Conservation (phyloP, 2,888 invertebrate species). For the Ferrisia virgata region DNA sequence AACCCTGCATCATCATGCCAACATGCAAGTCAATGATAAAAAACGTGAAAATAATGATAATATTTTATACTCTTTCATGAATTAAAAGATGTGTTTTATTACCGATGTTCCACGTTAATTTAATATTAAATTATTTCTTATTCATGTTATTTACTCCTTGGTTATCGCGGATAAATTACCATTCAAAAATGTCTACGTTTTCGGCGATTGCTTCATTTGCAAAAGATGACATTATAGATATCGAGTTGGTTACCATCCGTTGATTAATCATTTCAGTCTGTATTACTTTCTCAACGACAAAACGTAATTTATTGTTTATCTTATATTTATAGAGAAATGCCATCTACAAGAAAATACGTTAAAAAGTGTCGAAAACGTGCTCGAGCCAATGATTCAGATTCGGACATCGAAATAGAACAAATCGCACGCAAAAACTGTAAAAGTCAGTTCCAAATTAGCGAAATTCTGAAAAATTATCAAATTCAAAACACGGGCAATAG, state of each 20-base stretch:
- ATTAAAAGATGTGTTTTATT: not conserved
- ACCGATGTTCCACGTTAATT: not conserved
- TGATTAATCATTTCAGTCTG: no score
- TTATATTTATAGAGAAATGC: not conserved
- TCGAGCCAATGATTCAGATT: not conserved
- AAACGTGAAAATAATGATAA: not conserved
- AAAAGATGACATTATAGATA: not conserved
- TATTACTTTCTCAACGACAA: no score
- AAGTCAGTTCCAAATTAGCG: not conserved
- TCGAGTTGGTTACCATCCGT: not conserved
- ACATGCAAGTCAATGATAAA: not conserved
- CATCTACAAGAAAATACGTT: not conserved
- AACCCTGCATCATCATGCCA: not conserved
- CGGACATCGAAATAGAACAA: not conserved
- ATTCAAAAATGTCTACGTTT: not conserved
- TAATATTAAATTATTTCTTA: not conserved
- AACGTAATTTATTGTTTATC: not conserved
- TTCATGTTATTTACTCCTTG: not conserved
- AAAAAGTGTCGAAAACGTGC: not conserved
- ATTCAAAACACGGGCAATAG: no score
- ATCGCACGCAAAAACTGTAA: not conserved
- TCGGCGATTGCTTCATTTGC: not conserved
- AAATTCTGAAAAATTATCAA: not conserved
- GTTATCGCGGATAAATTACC: not conserved
- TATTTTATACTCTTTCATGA: not conserved